A percentile compares a stretch with the other conserved stretches of the same genome.
phyloP scores from a whole-genome alignment of 1,140 invertebrate genomes.

The Atta colombica region DNA sequence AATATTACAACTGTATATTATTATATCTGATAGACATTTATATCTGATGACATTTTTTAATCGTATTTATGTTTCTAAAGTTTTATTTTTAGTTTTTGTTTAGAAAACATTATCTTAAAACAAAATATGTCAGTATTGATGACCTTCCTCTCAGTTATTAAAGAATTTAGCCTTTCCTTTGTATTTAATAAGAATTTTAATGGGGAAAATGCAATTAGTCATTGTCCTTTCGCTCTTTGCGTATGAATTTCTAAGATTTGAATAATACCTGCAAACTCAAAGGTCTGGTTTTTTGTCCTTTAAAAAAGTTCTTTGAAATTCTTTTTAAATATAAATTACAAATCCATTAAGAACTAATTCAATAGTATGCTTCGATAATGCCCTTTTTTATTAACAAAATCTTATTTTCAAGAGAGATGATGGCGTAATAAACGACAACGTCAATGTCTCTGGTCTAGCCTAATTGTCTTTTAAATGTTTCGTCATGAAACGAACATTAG shows the following conservation, averaged over 20 bases:
- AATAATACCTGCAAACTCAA: not conserved
- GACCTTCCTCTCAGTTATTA: not conserved
- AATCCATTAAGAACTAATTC: constrained; percentile 44
- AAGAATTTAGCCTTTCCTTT: not conserved
- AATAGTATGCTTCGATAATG: constrained; percentile 35
- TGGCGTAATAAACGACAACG: constrained; percentile 44
- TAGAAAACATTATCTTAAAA: too few relatives aligned
- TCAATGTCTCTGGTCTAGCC: constrained; percentile 23
- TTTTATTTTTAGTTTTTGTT: too few relatives aligned
- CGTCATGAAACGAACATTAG: constrained; percentile 59
- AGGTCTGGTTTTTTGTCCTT: not conserved
- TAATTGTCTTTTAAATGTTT: constrained; percentile 63
- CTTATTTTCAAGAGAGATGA: constrained; percentile 38
- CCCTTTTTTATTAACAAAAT: constrained; percentile 40
- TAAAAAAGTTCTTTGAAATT: constrained; percentile 11
- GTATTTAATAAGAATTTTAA: not conserved
- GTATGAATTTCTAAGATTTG: constrained; percentile 29
- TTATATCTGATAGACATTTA: too few relatives aligned
- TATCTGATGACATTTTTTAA: too few relatives aligned
- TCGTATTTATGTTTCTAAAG: too few relatives aligned
- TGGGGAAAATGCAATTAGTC: not conserved
- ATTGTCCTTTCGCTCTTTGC: not conserved
- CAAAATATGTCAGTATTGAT: too few relatives aligned
- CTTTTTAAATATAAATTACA: constrained; percentile 49
- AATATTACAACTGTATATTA: too few relatives aligned